Evolutionary conservation across 1,140 invertebrate species (phyloP).

Genomic region (Danaus plexippus): DNA sequence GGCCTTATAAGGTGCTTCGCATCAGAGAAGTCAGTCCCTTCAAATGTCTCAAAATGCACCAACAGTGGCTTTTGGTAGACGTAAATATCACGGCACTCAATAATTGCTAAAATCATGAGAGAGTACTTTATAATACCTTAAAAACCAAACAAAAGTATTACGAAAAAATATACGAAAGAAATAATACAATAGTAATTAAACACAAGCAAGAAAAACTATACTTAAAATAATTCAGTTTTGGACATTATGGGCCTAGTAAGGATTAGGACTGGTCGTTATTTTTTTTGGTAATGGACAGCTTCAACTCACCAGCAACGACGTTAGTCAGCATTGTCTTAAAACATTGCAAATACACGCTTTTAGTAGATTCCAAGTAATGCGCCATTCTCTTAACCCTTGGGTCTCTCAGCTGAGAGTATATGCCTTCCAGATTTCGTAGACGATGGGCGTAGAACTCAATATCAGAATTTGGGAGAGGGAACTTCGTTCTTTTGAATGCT

Average conservation of each 20-base stretch:
- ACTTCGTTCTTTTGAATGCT: constrained; percentile 73
- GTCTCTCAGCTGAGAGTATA: constrained; percentile 86
- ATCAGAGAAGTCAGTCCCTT: constrained; percentile 79
- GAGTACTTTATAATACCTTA: too few relatives aligned
- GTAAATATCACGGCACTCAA: constrained; percentile 79
- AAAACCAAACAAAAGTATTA: constrained; percentile 7
- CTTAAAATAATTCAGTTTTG: too few relatives aligned
- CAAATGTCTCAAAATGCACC: constrained; percentile 78
- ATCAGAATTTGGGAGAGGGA: constrained; percentile 81
- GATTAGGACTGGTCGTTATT: too few relatives aligned
- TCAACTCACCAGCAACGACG: constrained; percentile 72
- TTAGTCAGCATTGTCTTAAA: constrained; percentile 80
- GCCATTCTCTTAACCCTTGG: constrained; percentile 86
- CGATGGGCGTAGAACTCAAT: constrained; percentile 80
- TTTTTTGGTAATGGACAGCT: too few relatives aligned
- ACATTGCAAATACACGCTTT: constrained; percentile 80
- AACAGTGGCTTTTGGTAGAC: constrained; percentile 76
- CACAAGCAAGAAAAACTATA: too few relatives aligned
- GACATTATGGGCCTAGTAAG: too few relatives aligned
- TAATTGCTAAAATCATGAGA: constrained; percentile 60
- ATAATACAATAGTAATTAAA: too few relatives aligned
- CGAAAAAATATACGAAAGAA: constrained; percentile 3
- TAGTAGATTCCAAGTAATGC: constrained; percentile 79
- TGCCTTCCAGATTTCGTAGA: constrained; percentile 83
- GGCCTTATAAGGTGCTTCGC: constrained; percentile 75